Percentiles rank a stretch among this genome's conserved stretches.
phyloP scores from a whole-genome alignment of 2,113 vertebrate genomes.

The Podiceps cristatus region DNA sequence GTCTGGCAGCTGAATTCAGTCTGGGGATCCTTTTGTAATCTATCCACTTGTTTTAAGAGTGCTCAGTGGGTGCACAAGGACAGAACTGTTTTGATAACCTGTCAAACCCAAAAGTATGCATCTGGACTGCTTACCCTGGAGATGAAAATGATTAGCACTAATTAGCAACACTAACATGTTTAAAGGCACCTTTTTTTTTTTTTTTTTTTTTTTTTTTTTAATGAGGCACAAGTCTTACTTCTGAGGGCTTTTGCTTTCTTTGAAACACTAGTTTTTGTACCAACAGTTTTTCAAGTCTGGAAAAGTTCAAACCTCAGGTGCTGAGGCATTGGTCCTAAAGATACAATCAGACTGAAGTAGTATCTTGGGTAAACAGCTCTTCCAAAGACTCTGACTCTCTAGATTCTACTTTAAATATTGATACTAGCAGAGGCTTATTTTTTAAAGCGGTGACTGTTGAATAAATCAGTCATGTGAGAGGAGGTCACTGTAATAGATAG shows the following conservation, averaged over 20 bases:
- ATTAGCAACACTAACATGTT: background rate
- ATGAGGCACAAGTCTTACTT: background rate
- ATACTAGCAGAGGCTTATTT: background rate
- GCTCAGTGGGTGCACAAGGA: background rate
- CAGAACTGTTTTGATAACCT: background rate
- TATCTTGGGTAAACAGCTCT: background rate
- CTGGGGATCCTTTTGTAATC: background rate
- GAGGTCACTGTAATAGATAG: background rate
- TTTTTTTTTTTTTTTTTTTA: background rate
- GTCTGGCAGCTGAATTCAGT: background rate
- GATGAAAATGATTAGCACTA: background rate
- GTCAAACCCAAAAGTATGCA: background rate
- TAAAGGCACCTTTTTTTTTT: slow-evolving; percentile 35
- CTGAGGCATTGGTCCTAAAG: background rate
- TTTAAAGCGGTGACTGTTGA: background rate
- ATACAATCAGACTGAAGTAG: background rate
- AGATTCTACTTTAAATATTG: background rate
- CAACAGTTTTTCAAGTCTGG: background rate
- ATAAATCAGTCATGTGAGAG: background rate
- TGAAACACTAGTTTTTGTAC: background rate
- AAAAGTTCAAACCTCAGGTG: background rate
- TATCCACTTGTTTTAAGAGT: background rate
- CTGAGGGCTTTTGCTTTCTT: background rate
- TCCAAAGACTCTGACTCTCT: background rate
- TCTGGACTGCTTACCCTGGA: background rate